These are phyloP conservation scores for Erythrocercus mccallii DNA, from an alignment of 2,113 vertebrate species.

Conservation along the genomic window DNA sequence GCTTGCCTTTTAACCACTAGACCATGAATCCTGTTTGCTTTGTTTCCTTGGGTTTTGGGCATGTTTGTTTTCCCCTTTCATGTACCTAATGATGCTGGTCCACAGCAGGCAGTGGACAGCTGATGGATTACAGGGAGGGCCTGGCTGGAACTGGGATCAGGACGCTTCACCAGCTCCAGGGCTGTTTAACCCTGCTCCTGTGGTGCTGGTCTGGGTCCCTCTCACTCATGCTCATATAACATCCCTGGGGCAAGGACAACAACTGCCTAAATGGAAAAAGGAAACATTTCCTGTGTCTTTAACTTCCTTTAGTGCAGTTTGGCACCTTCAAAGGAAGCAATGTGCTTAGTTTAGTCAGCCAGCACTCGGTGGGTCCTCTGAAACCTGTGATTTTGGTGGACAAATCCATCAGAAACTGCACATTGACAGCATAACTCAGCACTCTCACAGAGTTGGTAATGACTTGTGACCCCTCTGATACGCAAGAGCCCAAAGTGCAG, in stretches of 20 bases:
- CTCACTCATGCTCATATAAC: slow-evolving; percentile 34
- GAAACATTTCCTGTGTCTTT: slow-evolving; percentile 57
- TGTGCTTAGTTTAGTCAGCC: background rate
- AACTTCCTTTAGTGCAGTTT: slow-evolving; percentile 48
- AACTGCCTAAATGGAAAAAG: slow-evolving; percentile 57
- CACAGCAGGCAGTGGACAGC: slow-evolving; percentile 5
- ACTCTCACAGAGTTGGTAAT: background rate
- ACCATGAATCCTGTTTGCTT: slow-evolving; percentile 63
- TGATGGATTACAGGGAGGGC: slow-evolving; percentile 21
- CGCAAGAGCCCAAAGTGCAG: background rate
- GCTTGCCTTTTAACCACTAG: background rate
- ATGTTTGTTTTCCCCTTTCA: slow-evolving; percentile 54
- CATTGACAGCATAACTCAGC: background rate
- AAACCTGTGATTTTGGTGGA: background rate
- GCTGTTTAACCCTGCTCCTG: background rate
- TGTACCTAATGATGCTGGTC: slow-evolving; percentile 47
- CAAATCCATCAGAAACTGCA: background rate
- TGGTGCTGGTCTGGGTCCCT: background rate
- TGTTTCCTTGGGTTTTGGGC: slow-evolving; percentile 22
- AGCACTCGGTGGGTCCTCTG: background rate
- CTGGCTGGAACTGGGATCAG: background rate
- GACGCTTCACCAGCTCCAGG: background rate
- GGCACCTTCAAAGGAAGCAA: slow-evolving; percentile 47
- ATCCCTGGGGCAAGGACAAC: slow-evolving; percentile 32
- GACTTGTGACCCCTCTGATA: background rate